Evolutionary conservation across 2,797 vertebrate genomes (phyloP).

Genomic region (Protonibea diacanthus): DNA sequence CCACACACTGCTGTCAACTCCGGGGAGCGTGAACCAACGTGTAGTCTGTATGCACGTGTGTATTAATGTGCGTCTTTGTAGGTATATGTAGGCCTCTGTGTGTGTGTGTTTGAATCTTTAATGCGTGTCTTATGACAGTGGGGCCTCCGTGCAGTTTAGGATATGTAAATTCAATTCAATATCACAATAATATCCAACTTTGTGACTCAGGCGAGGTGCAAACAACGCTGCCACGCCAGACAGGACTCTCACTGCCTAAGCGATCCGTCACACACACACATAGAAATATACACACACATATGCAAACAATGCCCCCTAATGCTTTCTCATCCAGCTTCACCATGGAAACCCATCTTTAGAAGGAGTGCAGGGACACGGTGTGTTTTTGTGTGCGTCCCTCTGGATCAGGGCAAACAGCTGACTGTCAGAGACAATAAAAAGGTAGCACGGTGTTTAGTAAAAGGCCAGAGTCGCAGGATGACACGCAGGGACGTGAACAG

Average conservation of each 20-base stretch:
- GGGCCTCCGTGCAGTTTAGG: conserved; percentile 39
- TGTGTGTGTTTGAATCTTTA: conserved; percentile 69
- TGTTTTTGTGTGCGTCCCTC: conserved; percentile 45
- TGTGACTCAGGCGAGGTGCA: conserved; percentile 32
- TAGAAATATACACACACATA: conserved; percentile 8
- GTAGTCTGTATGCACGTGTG: not conserved
- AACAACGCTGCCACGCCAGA: conserved; percentile 32
- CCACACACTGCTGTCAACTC: conserved; percentile 4
- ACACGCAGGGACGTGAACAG: conserved; percentile 1
- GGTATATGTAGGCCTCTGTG: not conserved
- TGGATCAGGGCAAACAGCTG: conserved; percentile 28
- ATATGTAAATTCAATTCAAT: conserved; percentile 72
- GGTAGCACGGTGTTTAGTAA: conserved; percentile 25
- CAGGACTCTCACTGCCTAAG: conserved; percentile 21
- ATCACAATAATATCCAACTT: conserved; percentile 55
- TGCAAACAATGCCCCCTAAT: conserved; percentile 48
- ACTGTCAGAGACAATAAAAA: conserved; percentile 37
- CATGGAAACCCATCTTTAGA: conserved; percentile 76
- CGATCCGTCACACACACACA: conserved; percentile 6
- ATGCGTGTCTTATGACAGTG: conserved; percentile 56
- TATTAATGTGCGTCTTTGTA: not conserved
- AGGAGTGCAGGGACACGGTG: conserved; percentile 39
- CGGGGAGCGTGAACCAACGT: conserved; percentile 6
- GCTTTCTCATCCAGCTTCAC: conserved; percentile 62
- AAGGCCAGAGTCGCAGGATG: conserved; percentile 5